These are phyloP conservation scores for Tadarida brasiliensis DNA, from an alignment of 2,797 vertebrate genomes.

Conservation along the genomic window DNA sequence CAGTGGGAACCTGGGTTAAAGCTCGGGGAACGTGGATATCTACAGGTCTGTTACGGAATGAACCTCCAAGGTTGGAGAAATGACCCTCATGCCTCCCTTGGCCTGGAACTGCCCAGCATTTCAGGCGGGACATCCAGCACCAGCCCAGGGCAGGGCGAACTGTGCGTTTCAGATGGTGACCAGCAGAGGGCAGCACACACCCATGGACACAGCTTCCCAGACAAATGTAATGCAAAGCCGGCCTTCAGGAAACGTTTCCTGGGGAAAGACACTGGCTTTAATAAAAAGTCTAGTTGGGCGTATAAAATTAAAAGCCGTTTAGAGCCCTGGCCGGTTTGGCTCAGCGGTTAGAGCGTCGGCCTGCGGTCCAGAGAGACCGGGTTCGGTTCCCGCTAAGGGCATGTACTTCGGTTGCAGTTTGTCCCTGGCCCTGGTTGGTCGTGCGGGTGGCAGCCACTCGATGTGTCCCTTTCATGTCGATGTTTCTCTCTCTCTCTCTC, in stretches of 20 bases:
- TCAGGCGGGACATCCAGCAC: no score
- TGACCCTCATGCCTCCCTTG: background rate
- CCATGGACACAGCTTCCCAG: background rate
- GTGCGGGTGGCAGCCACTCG: no score
- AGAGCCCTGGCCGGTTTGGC: no score
- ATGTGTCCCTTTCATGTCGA: no score
- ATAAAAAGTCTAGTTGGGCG: background rate
- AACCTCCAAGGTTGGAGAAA: background rate
- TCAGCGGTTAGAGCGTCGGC: no score
- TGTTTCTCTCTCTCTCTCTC: no score
- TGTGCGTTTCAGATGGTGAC: background rate
- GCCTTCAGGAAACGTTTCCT: background rate
- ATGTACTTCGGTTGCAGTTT: no score
- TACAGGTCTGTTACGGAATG: background rate
- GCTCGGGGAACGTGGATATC: background rate
- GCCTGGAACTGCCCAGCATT: background rate
- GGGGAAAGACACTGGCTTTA: background rate
- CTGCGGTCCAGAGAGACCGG: no score
- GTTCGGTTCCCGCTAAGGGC: no score
- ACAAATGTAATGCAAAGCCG: rapidly evolving
- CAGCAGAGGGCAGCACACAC: slow-evolving; percentile 61
- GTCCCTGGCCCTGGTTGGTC: no score
- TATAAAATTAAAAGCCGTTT: background rate
- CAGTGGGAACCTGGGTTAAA: background rate
- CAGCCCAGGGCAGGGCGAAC: rapidly evolving